These are phyloP conservation scores for Neoscelio sp. DNA, from an alignment of 2,888 invertebrate genomes.

Conservation along the genomic window DNA sequence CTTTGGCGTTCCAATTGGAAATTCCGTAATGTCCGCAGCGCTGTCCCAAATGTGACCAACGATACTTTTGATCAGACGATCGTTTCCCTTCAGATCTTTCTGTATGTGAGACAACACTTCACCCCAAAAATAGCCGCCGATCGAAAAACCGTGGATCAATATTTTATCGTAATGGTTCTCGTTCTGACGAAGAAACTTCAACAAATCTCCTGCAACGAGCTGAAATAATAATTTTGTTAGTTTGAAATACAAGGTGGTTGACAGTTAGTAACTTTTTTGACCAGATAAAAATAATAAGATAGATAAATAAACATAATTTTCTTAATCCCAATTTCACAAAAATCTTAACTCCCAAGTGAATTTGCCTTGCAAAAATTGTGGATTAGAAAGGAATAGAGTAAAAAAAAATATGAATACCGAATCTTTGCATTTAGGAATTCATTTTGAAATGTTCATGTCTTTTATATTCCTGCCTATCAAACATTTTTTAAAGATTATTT, in stretches of 20 bases:
- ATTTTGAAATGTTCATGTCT: no score
- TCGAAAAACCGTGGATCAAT: constrained; percentile 94
- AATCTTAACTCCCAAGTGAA: no score
- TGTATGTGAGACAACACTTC: constrained; percentile 88
- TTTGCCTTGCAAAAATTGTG: no score
- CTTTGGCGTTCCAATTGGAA: constrained; percentile 84
- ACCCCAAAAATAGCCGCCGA: constrained; percentile 95
- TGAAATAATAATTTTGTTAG: constrained; percentile 78
- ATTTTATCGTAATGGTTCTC: constrained; percentile 86
- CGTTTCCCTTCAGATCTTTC: constrained; percentile 85
- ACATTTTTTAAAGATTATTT: no score
- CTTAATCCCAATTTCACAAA: no score
- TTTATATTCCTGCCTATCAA: no score
- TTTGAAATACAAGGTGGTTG: no score
- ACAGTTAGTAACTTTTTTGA: background rate
- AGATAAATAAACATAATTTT: no score
- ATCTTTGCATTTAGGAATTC: no score
- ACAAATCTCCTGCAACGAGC: constrained; percentile 89
- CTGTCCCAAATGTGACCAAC: constrained; percentile 95
- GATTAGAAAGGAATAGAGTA: no score
- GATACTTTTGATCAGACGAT: constrained; percentile 87
- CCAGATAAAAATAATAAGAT: no score
- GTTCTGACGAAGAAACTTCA: constrained; percentile 90
- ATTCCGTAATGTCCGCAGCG: constrained; percentile 85
- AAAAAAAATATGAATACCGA: no score